phyloP scores from a whole-genome alignment of 2,113 vertebrate species.

The Vimba vimba region DNA sequence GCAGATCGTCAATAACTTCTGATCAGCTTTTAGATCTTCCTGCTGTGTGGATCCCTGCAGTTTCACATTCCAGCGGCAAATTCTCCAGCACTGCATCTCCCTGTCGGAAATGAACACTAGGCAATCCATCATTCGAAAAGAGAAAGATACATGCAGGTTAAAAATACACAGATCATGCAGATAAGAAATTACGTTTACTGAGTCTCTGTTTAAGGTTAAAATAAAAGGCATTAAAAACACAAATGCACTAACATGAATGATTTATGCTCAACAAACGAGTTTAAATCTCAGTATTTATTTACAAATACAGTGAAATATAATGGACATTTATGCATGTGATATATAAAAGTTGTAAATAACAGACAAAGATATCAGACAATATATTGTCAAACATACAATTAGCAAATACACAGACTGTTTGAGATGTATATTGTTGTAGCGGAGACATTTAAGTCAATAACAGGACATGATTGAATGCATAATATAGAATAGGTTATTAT shows the following conservation, averaged over 20 bases:
- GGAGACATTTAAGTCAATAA: conserved; percentile 36
- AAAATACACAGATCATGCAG: conserved; percentile 17
- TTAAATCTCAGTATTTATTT: conserved; percentile 40
- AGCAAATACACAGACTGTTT: conserved; percentile 6
- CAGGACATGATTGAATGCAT: conserved; percentile 30
- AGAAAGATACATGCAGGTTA: conserved; percentile 13
- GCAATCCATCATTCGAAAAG: conserved; percentile 29
- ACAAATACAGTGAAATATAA: conserved; percentile 23
- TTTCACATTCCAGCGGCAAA: not conserved
- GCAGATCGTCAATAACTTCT: conserved; percentile 35
- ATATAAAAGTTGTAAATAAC: conserved; percentile 20
- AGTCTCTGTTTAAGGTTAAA: not conserved
- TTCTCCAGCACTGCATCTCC: conserved; percentile 21
- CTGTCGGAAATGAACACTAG: conserved; percentile 14
- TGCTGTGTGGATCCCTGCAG: not conserved
- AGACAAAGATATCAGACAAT: conserved; percentile 1
- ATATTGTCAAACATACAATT: conserved; percentile 22
- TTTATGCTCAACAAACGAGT: no score
- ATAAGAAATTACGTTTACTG: not conserved
- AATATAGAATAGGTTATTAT: conserved; percentile 14
- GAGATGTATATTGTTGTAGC: conserved; percentile 28
- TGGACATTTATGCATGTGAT: not conserved
- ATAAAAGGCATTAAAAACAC: not conserved
- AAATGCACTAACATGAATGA: not conserved
- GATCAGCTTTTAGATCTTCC: conserved; percentile 10